Evolutionary conservation across 2,888 invertebrate genomes (phyloP).

Genomic region (Drosophila maculinotata): DNA sequence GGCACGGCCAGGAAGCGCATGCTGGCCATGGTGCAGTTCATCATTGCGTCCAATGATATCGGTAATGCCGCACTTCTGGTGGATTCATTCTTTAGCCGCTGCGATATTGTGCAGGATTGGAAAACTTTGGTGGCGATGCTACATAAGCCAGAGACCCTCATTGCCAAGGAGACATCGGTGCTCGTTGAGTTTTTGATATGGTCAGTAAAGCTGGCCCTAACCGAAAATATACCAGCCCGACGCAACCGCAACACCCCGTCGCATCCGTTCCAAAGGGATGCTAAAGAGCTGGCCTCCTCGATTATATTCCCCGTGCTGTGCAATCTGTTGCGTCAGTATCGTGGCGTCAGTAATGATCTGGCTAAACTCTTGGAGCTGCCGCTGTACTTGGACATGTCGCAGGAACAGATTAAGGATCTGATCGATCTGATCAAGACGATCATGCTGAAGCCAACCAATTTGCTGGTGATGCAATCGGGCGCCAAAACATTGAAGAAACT

Average conservation of each 20-base stretch:
- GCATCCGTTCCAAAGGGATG: background rate
- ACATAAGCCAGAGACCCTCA: background rate
- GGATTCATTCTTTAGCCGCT: background rate
- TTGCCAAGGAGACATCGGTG: background rate
- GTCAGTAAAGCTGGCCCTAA: background rate
- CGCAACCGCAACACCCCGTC: accelerated
- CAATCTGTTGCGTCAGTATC: background rate
- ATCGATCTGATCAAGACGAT: background rate
- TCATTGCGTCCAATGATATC: background rate
- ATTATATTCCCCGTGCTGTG: background rate
- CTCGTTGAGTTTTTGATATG: background rate
- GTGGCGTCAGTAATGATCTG: background rate
- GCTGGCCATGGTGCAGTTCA: background rate
- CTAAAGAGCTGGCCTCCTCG: background rate
- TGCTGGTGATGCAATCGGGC: background rate
- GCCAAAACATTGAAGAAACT: background rate
- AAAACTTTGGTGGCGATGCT: background rate
- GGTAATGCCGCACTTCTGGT: background rate
- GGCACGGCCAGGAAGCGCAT: background rate
- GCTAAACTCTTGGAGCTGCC: background rate
- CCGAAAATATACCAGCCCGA: background rate
- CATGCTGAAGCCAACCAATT: background rate
- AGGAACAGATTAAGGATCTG: background rate
- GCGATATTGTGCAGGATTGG: background rate
- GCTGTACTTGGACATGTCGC: background rate